Evolutionary conservation across 2,113 vertebrate species (phyloP).

Genomic region (Microcebus lehilahytsara): DNA sequence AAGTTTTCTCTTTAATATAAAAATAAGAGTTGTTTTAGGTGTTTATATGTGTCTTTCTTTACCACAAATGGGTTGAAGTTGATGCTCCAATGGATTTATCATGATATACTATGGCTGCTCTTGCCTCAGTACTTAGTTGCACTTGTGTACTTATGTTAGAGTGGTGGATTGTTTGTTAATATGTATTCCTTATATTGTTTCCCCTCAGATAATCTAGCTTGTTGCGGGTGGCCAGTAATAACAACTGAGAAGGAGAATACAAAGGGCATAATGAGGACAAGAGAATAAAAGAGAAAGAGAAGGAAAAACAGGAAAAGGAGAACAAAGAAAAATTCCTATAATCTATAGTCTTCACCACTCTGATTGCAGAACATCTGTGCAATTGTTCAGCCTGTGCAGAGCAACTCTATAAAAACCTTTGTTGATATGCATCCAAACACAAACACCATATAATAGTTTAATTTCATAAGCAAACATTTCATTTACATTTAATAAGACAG

Average conservation of each 20-base stretch:
- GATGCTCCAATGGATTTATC: not conserved
- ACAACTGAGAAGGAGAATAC: not conserved
- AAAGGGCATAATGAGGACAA: not conserved
- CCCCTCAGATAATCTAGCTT: not conserved
- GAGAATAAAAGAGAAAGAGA: not conserved
- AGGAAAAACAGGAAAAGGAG: not conserved
- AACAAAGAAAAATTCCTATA: not conserved
- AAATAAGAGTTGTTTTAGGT: not conserved
- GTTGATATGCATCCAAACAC: not conserved
- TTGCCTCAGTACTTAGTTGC: not conserved
- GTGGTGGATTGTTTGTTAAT: not conserved
- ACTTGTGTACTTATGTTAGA: not conserved
- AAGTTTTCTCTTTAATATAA: not conserved
- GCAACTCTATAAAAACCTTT: not conserved
- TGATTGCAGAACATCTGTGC: not conserved
- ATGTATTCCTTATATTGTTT: not conserved
- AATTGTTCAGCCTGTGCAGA: not conserved
- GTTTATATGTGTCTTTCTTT: not conserved
- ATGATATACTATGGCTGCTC: fast-evolving
- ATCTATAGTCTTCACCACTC: not conserved
- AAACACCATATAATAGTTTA: not conserved
- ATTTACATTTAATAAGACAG: constrained; percentile 27
- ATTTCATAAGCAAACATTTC: not conserved
- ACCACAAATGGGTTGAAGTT: not conserved
- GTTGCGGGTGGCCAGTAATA: not conserved